Evolutionary conservation across 2,113 vertebrate species (phyloP).

Genomic region (Coryphaenoides rupestris): DNA sequence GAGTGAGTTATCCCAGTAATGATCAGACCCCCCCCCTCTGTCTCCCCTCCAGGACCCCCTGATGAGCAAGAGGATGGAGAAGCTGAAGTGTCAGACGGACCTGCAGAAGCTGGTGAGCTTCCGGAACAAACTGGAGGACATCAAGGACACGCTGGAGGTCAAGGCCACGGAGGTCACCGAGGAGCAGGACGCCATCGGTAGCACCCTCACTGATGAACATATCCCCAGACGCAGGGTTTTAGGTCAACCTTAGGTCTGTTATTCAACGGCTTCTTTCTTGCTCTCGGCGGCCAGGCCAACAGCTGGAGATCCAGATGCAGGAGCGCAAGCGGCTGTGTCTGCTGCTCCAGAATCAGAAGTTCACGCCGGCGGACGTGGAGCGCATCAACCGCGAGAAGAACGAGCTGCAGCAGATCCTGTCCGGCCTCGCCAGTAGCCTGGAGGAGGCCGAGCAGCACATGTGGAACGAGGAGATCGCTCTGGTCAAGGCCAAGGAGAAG

Average conservation of each 20-base stretch:
- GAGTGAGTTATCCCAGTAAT: too few relatives aligned
- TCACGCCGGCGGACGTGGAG: conserved; percentile 88
- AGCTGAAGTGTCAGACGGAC: conserved; percentile 82
- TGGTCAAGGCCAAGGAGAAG: conserved; percentile 86
- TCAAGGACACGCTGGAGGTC: conserved; percentile 74
- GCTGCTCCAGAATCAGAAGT: conserved; percentile 87
- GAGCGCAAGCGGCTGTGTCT: conserved; percentile 80
- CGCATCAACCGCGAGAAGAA: conserved; percentile 90
- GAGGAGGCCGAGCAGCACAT: conserved; percentile 83
- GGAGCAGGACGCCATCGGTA: conserved; percentile 81
- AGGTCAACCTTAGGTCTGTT: too few relatives aligned
- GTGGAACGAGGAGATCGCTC: conserved; percentile 91
- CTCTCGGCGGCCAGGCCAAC: conserved; percentile 70
- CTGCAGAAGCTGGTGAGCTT: conserved; percentile 88
- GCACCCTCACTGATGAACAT: conserved; percentile 8
- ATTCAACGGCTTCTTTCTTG: too few relatives aligned
- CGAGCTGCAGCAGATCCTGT: conserved; percentile 85
- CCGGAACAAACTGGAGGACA: conserved; percentile 76
- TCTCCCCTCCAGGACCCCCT: conserved; percentile 79
- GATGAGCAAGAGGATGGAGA: conserved; percentile 77
- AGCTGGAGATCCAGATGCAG: conserved; percentile 80
- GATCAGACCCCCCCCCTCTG: not conserved
- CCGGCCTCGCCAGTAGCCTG: conserved; percentile 78
- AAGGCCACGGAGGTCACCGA: conserved; percentile 74
- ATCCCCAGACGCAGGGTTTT: too few relatives aligned